Conservation (phyloP, 2,113 vertebrate genomes). For the Procavia capensis region DNA sequence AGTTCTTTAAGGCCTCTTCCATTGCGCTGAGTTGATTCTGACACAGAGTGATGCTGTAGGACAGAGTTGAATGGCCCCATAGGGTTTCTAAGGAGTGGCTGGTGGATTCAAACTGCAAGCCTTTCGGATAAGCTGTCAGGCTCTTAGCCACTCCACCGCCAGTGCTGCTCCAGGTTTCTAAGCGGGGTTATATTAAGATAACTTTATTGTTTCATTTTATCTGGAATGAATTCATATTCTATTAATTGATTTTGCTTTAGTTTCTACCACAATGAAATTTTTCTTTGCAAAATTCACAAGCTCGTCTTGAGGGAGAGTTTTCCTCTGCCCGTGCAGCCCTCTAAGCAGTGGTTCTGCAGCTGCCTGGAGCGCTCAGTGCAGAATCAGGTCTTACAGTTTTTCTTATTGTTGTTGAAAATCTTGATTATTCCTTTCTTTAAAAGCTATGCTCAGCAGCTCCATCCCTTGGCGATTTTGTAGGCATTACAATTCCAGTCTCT, state of each 20-base stretch:
- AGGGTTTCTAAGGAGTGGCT: no score
- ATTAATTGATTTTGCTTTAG: conserved; percentile 2
- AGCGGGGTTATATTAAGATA: not conserved
- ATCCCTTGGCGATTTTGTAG: not conserved
- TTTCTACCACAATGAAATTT: not conserved
- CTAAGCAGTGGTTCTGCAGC: not conserved
- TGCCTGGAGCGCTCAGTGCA: not conserved
- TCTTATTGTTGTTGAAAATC: not conserved
- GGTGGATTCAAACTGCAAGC: no score
- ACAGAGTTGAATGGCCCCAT: no score
- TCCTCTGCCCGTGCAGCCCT: not conserved
- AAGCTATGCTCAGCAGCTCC: not conserved
- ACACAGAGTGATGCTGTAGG: no score
- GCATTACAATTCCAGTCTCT: not conserved
- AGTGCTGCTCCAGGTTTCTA: not conserved
- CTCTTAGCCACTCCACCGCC: no score
- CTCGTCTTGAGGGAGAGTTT: not conserved
- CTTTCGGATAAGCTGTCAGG: no score
- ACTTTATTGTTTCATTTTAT: not conserved
- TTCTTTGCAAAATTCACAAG: not conserved
- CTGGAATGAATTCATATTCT: not conserved
- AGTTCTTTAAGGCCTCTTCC: not conserved
- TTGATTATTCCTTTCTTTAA: not conserved
- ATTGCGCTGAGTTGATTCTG: no score
- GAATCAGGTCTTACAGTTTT: not conserved